A percentile compares a stretch with the other conserved stretches of the same genome.
Conservation (phyloP, 2,888 invertebrate species). For the Eutolmus rufibarbis region DNA sequence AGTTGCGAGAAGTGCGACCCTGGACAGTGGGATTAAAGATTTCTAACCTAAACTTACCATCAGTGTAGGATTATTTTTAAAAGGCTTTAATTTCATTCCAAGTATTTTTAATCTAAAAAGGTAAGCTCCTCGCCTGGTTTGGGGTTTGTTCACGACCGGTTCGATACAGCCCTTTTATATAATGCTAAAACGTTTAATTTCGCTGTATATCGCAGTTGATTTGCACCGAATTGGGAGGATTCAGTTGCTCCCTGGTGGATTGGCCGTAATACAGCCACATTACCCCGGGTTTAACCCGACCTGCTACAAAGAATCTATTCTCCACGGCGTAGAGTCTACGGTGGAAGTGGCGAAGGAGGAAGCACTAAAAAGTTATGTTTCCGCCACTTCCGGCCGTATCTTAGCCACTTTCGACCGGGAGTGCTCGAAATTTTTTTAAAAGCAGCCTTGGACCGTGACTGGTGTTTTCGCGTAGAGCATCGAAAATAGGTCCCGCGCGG, state of each 20-base stretch:
- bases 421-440: background rate
- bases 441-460: background rate
- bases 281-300: background rate
- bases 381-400: background rate
- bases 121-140: background rate
- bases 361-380: constrained; percentile 12
- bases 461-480: background rate
- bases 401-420: background rate
- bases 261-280: background rate
- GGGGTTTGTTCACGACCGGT: background rate
- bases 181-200: background rate
- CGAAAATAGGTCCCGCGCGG: background rate
- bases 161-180: background rate
- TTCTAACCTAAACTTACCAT: background rate
- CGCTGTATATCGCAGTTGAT: background rate
- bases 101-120: background rate
- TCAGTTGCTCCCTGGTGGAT: background rate
- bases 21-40: background rate
- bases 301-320: background rate
- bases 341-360: background rate
- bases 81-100: background rate
- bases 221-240: background rate
- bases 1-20: background rate
- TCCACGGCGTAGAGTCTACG: no score
- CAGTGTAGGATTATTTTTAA: background rate